phyloP scores from a whole-genome alignment of 2,888 invertebrate genomes.

The Oxytorus armatus region DNA sequence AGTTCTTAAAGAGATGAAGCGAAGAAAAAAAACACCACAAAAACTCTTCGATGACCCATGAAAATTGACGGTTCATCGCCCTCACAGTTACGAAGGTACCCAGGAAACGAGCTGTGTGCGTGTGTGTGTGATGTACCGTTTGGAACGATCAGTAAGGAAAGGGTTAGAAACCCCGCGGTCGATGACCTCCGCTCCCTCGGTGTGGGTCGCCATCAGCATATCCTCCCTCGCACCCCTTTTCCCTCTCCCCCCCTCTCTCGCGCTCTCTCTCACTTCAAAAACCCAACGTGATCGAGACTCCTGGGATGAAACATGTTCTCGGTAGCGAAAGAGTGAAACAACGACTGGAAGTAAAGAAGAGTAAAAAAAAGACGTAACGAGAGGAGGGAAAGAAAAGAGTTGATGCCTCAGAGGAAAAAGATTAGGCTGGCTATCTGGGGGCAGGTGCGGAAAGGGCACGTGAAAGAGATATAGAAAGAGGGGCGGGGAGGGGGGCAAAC shows the following conservation, averaged over 20 bases:
- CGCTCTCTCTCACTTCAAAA: slow-evolving; percentile 46
- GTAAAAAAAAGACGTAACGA: slow-evolving; percentile 45
- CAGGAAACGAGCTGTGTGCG: slow-evolving; percentile 44
- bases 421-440: slow-evolving; percentile 54
- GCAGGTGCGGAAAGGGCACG: slow-evolving; percentile 78
- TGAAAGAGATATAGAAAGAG: slow-evolving; percentile 58
- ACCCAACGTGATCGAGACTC: slow-evolving; percentile 44
- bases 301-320: slow-evolving; percentile 28
- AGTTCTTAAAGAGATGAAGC: neutral
- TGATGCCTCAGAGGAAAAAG: slow-evolving; percentile 70
- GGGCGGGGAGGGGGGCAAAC: slow-evolving; percentile 72
- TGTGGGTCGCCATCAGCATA: slow-evolving; percentile 64
- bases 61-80: slow-evolving; percentile 78
- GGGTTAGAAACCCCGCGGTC: slow-evolving; percentile 69
- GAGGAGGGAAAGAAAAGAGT: slow-evolving; percentile 56
- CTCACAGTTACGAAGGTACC: slow-evolving; percentile 59
- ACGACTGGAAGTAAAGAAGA: slow-evolving; percentile 53
- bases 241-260: too few species aligned
- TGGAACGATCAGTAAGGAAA: slow-evolving; percentile 68
- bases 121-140: slow-evolving; percentile 49
- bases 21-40: neutral
- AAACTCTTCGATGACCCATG: slow-evolving; percentile 65
- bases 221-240: slow-evolving; percentile 59
- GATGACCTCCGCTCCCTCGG: slow-evolving; percentile 69
- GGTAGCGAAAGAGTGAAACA: slow-evolving; percentile 21